Evolutionary conservation across 2,888 invertebrate species (phyloP).

Genomic region (Drosophila vallismaia): DNA sequence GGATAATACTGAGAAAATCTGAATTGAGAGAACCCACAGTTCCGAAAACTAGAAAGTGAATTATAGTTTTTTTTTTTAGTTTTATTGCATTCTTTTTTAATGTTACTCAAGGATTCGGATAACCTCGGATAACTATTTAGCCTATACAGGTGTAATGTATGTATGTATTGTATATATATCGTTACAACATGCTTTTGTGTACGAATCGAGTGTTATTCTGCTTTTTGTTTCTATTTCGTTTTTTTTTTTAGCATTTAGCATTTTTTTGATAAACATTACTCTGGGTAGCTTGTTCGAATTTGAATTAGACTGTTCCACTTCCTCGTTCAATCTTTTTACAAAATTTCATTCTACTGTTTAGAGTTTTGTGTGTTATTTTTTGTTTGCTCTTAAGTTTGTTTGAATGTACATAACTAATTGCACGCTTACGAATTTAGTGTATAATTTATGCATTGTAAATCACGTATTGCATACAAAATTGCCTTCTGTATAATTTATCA

Average conservation of each 20-base stretch:
- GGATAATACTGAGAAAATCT: too few relatives aligned
- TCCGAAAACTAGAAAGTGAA: not conserved
- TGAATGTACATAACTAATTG: constrained; percentile 46
- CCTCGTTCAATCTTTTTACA: constrained; percentile 28
- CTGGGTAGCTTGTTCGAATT: constrained; percentile 3
- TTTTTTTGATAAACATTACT: constrained; percentile 12
- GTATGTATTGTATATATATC: constrained; percentile 23
- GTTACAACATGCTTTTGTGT: constrained; percentile 44
- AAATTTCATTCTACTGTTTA: constrained; percentile 32
- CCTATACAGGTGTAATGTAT: constrained; percentile 24
- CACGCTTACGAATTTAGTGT: constrained; percentile 34
- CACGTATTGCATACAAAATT: constrained; percentile 60
- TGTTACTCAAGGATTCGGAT: not conserved
- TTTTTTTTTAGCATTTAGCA: not conserved
- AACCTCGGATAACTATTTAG: constrained; percentile 1
- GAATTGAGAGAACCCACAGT: not conserved
- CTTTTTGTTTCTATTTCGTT: not conserved
- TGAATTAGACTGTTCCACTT: not conserved
- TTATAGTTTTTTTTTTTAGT: not conserved
- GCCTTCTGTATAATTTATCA: constrained; percentile 35
- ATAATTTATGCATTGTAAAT: constrained; percentile 55
- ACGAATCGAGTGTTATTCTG: constrained; percentile 16
- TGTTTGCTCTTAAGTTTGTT: constrained; percentile 37
- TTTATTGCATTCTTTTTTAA: constrained; percentile 3
- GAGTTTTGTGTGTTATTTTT: constrained; percentile 32